These are phyloP conservation scores for Nomada fucata DNA, from an alignment of 2,888 invertebrate genomes.

Conservation along the genomic window DNA sequence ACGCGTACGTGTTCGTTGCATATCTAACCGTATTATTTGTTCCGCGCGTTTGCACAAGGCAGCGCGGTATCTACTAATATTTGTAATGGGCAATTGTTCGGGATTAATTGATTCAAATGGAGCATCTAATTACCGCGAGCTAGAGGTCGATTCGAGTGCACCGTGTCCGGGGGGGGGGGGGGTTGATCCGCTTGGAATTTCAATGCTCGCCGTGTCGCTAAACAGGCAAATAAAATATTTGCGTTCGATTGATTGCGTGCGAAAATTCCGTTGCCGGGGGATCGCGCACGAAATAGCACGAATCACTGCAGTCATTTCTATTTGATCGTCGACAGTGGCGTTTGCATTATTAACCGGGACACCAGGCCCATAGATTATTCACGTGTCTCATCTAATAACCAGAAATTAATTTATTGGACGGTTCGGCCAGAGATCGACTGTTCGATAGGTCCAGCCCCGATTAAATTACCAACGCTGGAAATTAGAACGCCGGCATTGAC, in stretches of 20 bases:
- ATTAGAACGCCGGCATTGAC: slow-evolving; percentile 64
- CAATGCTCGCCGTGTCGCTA: slow-evolving; percentile 35
- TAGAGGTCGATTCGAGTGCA: background rate
- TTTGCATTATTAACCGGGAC: slow-evolving; percentile 53
- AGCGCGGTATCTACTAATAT: slow-evolving; percentile 18
- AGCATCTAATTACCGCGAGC: slow-evolving; percentile 39
- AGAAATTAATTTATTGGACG: slow-evolving; percentile 67
- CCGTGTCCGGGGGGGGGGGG: slow-evolving; percentile 12
- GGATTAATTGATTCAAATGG: slow-evolving; percentile 52
- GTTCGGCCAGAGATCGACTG: slow-evolving; percentile 38
- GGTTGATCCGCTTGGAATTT: slow-evolving; percentile 33
- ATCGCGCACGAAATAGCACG: background rate
- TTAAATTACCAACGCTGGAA: slow-evolving; percentile 61
- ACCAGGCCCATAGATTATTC: slow-evolving; percentile 51
- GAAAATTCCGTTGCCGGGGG: slow-evolving; percentile 20
- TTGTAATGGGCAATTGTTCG: slow-evolving; percentile 42
- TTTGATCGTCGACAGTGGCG: slow-evolving; percentile 51
- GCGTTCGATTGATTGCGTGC: slow-evolving; percentile 40
- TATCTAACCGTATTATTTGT: background rate
- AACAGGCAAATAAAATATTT: slow-evolving; percentile 53
- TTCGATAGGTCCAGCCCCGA: slow-evolving; percentile 41
- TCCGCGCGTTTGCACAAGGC: background rate
- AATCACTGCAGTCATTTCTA: background rate
- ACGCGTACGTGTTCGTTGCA: background rate
- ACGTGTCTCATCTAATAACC: slow-evolving; percentile 43